Base-by-base conservation (phyloP, 2,888 invertebrate species). In the Chesias legatella region DNA sequence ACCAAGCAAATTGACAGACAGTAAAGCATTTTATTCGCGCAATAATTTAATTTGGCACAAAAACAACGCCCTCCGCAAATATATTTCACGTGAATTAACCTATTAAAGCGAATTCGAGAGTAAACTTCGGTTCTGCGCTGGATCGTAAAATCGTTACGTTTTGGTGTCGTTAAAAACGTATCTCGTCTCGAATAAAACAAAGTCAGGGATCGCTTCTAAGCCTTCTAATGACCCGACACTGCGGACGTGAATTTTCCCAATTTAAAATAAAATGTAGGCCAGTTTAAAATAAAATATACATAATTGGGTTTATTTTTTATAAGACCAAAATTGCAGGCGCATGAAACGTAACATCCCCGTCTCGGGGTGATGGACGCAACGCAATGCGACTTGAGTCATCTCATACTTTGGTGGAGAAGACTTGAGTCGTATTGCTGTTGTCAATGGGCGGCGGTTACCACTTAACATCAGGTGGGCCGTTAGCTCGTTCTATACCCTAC, bases 31-130 rank as follows among this genome's bases (percentile, higher is more conserved):
- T 88, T 85, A 88, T 80, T 73, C 78, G 59, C 58, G 73, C 75
- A 79, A 83, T 88, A 86, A 88, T 83, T 86, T 84, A 73, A 82
- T 86, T 85, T 83, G 76, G 66, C 77, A 79, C 83, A 84, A 88
- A 84, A 84, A 85, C 85, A 82, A 78, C 61, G 63, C 67, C 66
- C 70, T 69, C 71, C 73, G 64, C 75, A 71, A 76, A 74, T 77
- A 77, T 79, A 75, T 81, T 84, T 73, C 77, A 76, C 81, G 69
- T 72, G 84, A 85, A 84, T 85, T 83, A 79, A 77, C 80, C 81
- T 78, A 84, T 88, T 86, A 81, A 78, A 17, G 72, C 69, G 69
- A 67, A 77, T 73, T 76, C 78, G 57, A 59, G 63, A 75, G 73
- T 82, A 79, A 78, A 82, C 69, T 77, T 71, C 67, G 63, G 65